Conservation (phyloP, 2,888 invertebrate species). For the Phalera bucephala region DNA sequence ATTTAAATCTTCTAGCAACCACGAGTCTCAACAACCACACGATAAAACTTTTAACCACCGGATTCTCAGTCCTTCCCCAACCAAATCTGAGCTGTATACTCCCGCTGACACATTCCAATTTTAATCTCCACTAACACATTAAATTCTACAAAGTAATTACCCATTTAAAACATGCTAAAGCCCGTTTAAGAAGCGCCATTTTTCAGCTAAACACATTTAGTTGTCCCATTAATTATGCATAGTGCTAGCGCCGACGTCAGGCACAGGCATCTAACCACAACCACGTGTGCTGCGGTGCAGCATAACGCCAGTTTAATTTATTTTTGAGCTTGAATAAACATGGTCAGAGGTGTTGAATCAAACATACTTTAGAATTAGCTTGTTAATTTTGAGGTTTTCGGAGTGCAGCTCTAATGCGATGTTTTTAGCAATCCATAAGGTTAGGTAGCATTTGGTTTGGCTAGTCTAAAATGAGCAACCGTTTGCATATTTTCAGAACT, state of each 20-base stretch:
- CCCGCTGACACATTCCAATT: neutral
- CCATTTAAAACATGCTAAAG: neutral
- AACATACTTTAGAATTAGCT: neutral
- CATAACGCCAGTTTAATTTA: neutral
- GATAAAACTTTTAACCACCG: too few species aligned
- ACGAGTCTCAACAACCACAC: too few species aligned
- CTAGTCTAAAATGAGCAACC: too few species aligned
- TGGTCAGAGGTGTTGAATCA: conserved; percentile 2
- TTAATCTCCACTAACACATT: neutral
- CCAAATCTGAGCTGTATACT: neutral
- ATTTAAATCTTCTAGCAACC: too few species aligned
- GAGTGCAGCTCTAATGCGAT: too few species aligned
- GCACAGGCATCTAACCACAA: conserved; percentile 21
- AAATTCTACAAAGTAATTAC: neutral
- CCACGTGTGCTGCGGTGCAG: conserved; percentile 13
- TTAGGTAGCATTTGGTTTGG: too few species aligned
- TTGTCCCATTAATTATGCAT: conserved; percentile 1
- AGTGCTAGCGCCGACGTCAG: conserved; percentile 1
- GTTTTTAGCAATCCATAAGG: too few species aligned
- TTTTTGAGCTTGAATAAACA: conserved; percentile 5
- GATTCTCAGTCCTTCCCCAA: too few species aligned
- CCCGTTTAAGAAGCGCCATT: neutral
- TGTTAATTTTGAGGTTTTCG: too few species aligned
- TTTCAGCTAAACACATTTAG: neutral
- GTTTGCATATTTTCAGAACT: too few species aligned